Base-by-base conservation (phyloP, 2,113 vertebrate genomes). In the Piaya cayana region DNA sequence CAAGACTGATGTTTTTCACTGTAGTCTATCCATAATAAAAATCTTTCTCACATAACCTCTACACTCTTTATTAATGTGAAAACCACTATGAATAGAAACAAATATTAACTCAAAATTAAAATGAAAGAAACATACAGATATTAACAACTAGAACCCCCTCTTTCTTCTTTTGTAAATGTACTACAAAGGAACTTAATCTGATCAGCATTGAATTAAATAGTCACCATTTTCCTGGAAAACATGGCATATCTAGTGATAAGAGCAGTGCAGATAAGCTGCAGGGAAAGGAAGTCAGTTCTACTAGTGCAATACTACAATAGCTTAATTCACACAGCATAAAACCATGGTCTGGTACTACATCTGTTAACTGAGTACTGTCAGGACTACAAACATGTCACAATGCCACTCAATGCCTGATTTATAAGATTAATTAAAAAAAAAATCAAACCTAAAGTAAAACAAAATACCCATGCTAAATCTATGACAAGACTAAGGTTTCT, bases 131-230 rank as follows among this genome's bases (percentile, higher is more conserved):
- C 6, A 53, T 30, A 86, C 50, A 94, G 86, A 91, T 83, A 96
- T 58, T 68, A 63, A 37, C 76, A 42, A 70, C 82, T 32, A 75
- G 42, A 68, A 84, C n/a, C 45, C 32, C 20, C 37, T 49, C 56
- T 75, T 93, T 75, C 60, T 92, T 87, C 89, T 91, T 93, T 64
- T 83, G 85, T 74, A 86, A 26, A 64, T 75, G 21, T 91, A 72
- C 29, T 71, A 94, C 71, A 94, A 88, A 90, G 52, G 55, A 95
- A 90, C 49, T 68, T 91, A 92, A 96, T 96, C 87, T 90, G 82
- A 96, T 95, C 76, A 75, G 45, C 34, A 47, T 15, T 52, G 68
- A 83, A 93, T 90, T 92, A 92, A 90, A 94, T 0, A 88, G 59
- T 81, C 85, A 81, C 17, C 6, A 7, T 83, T 83, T 94, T 77